Percentiles rank a stretch among this genome's conserved stretches.
Evolutionary conservation across 1,140 invertebrate genomes (phyloP).

Genomic region (Gryon sp.): DNA sequence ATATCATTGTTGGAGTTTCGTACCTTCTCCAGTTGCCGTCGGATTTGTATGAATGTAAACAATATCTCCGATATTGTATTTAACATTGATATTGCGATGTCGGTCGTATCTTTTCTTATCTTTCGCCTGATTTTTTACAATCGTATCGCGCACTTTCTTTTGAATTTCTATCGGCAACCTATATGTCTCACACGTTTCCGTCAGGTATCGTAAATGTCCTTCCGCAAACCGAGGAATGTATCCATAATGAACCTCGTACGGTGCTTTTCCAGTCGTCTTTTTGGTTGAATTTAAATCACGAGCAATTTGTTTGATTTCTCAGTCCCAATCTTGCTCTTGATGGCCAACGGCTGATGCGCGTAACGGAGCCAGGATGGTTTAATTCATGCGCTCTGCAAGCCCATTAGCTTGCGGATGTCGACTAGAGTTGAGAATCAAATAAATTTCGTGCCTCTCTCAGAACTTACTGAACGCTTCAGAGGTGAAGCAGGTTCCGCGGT

Average conservation of each 20-base stretch:
- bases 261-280: too few species aligned
- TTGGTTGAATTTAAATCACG: too few species aligned
- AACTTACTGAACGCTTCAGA: slow-evolving; percentile 31
- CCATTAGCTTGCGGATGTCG: slow-evolving; percentile 63
- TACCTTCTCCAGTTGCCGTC: slow-evolving; percentile 43
- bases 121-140: slow-evolving; percentile 12
- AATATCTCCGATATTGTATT: slow-evolving; percentile 51
- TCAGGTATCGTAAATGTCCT: too few species aligned
- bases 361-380: slow-evolving; percentile 19
- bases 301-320: too few species aligned
- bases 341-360: too few species aligned
- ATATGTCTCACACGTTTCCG: too few species aligned
- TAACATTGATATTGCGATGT: slow-evolving; percentile 16
- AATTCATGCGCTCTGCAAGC: slow-evolving; percentile 29
- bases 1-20: slow-evolving; percentile 51
- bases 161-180: too few species aligned
- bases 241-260: too few species aligned
- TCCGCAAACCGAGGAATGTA: too few species aligned
- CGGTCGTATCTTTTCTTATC: slow-evolving; percentile 30
- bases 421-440: slow-evolving; percentile 60
- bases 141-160: neutral
- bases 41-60: slow-evolving; percentile 48
- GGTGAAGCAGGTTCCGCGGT: slow-evolving; percentile 13
- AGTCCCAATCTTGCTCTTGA: neutral
- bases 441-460: slow-evolving; percentile 51